Percentiles rank a stretch among this genome's conserved stretches.
phyloP scores from a whole-genome alignment of 1,140 invertebrate genomes.

The Sitodiplosis mosellana region DNA sequence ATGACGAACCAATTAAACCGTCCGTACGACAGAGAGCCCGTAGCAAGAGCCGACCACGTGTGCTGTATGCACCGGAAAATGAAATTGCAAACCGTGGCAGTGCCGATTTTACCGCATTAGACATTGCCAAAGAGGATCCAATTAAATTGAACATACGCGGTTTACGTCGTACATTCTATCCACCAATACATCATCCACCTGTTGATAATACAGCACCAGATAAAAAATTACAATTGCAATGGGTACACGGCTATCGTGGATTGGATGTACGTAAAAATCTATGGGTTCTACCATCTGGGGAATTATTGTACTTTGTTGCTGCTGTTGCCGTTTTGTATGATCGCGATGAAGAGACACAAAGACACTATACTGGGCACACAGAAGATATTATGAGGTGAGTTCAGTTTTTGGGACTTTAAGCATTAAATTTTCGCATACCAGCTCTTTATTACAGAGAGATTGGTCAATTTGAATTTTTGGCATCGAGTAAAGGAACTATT shows the following conservation, averaged over 20 bases:
- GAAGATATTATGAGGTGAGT: constrained; percentile 75
- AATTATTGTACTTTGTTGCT: constrained; percentile 82
- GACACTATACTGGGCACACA: constrained; percentile 85
- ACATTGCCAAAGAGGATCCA: constrained; percentile 67
- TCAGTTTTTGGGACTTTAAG: no score
- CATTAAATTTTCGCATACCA: background rate
- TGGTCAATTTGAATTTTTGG: no score
- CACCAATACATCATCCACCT: constrained; percentile 61
- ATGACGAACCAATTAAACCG: constrained; percentile 28
- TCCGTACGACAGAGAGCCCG: constrained; percentile 38
- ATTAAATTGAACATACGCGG: constrained; percentile 68
- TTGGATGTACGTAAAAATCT: constrained; percentile 72
- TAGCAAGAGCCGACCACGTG: constrained; percentile 62
- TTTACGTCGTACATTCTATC: constrained; percentile 66
- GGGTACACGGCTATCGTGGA: constrained; percentile 91
- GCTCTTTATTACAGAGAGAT: no score
- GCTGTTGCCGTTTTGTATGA: constrained; percentile 84
- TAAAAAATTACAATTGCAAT: constrained; percentile 71
- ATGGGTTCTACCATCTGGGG: constrained; percentile 79
- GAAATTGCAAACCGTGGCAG: constrained; percentile 37
- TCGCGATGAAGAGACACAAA: constrained; percentile 70
- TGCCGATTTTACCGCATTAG: constrained; percentile 59
- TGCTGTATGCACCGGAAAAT: constrained; percentile 57
- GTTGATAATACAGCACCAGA: constrained; percentile 69
- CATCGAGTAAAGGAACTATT: no score